Evolutionary conservation across 2,888 invertebrate species (phyloP).

Genomic region (Hylaea fasciaria): DNA sequence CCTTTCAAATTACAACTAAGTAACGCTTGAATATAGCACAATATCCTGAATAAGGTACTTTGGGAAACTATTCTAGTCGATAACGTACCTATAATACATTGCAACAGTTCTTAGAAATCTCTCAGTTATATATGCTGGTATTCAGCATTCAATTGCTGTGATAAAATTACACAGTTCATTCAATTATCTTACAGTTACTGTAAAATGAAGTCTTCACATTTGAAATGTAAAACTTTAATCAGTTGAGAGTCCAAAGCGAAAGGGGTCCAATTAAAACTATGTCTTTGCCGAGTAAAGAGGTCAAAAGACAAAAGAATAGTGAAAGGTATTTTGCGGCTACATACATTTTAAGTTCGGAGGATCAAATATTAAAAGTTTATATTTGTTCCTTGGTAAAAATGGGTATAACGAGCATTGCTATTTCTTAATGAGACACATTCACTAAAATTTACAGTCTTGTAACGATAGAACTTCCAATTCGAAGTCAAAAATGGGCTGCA

Average conservation of each 20-base stretch:
- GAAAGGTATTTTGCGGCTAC: constrained; percentile 61
- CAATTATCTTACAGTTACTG: constrained; percentile 28
- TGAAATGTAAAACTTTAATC: constrained; percentile 63
- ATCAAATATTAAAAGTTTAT: constrained; percentile 29
- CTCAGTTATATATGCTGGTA: too few species aligned
- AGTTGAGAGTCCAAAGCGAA: constrained; percentile 69
- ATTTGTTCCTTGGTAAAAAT: constrained; percentile 38
- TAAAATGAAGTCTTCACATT: constrained; percentile 58
- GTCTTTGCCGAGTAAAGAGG: constrained; percentile 58
- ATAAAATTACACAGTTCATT: background rate
- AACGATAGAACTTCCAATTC: too few species aligned
- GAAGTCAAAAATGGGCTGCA: too few species aligned
- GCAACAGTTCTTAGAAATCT: background rate
- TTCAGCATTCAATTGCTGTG: background rate
- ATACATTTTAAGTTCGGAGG: constrained; percentile 61
- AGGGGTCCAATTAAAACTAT: constrained; percentile 73
- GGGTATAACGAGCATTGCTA: too few species aligned
- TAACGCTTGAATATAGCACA: too few species aligned
- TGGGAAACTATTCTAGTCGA: too few species aligned
- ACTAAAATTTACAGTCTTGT: constrained; percentile 33
- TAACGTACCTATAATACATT: too few species aligned
- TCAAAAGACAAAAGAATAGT: constrained; percentile 59
- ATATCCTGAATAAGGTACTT: too few species aligned
- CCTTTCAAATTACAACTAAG: too few species aligned
- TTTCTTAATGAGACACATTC: constrained; percentile 47